Base-by-base conservation (phyloP, 2,888 invertebrate genomes). In the Agrilus biguttatus region DNA sequence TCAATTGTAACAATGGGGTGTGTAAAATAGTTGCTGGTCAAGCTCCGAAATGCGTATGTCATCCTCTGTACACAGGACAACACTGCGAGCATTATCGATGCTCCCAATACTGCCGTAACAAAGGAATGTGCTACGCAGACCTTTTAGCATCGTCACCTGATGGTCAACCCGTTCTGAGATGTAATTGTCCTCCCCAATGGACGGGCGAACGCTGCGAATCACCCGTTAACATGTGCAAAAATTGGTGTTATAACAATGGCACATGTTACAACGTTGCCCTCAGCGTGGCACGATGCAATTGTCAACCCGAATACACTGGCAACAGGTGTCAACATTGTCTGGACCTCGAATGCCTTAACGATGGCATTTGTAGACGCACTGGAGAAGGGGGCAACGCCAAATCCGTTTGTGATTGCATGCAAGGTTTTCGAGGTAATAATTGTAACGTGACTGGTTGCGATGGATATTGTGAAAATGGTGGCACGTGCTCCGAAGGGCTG, bases 1-100 rank as follows among this genome's bases (percentile, higher is more conserved):
- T 77, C 38, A 60, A 72, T 52, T 74, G 80, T 63, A 68, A 81
- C 61, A 70, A 73, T 41, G 80, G 83, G 46, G 69, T 64, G 8
- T 79, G 82, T 58, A 65, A 69, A 51, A 55, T 72, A 38, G 63
- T 67, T 3, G 64, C 68, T 36, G 57, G 54, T 6, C 65, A 70
- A 51, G 69, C 70, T 19, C 74, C 72, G 13, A 70, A 74, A 59
- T 85, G 85, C 67, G 62, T 70, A 49, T 85, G 86, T 55, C 69
- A 73, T 28, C 65, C 75, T 0, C 69, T 71, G 39, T 86, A 77
- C 62, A 70, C 72, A 35, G 83, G 86, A 14, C 69, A 72, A 47
- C 62, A 70, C 39, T 86, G 86, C 65, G 75, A 80, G 59, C 72
- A 74, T 54, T 80, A 77, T 61, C 71, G 76, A 43, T 84, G 84